Base-by-base conservation (phyloP, 2,888 invertebrate species). In the Siphlonurus alternatus region DNA sequence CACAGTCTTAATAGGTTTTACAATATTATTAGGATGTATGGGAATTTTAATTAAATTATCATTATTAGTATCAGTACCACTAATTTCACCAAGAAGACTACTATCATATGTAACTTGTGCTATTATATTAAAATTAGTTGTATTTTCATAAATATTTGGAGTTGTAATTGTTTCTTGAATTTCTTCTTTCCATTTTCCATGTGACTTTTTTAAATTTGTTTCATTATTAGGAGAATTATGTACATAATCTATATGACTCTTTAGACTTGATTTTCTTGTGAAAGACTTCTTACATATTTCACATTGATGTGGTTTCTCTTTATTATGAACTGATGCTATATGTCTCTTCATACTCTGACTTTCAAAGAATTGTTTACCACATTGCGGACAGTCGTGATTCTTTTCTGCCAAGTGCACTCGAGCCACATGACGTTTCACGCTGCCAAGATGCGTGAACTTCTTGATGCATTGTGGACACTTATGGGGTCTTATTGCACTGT, bases 281-380 rank as follows among this genome's bases (percentile, higher is more conserved):
- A 61, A 61, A 25, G 25, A 61, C 24, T 61, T 61, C 24, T 24
- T 61, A 25, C 61, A 61, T n/a, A 25, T 23, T 25, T 22, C 61
- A 61, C 61, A 61, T 22, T 61, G 23, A 19, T 61, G 61, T 10
- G 61, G 19, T 25, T 25, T 61, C 15, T 2, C 25, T 10, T n/a
- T 7, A 10, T 61, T 18, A 22, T 61, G 61, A n/a, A 25, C 25
- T 10, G 24, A 5, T 25, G 24, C 2, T 61, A 25, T 23, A 25
- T 61, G 61, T 25, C 24, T 61, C 61, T 23, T 61, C 61, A 61
- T 24, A 22, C 7, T 18, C n/a, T 25, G 24, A 10, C 5, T 25
- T n/a, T 61, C 61, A 23, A 18, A n/a, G 24, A 23, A 61, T 24
- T n/a, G 24, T 25, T 25, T 61, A 18, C 24, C 61, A 61, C 61